Conservation (phyloP, 2,888 invertebrate species). For the Ormyrus thymus region DNA sequence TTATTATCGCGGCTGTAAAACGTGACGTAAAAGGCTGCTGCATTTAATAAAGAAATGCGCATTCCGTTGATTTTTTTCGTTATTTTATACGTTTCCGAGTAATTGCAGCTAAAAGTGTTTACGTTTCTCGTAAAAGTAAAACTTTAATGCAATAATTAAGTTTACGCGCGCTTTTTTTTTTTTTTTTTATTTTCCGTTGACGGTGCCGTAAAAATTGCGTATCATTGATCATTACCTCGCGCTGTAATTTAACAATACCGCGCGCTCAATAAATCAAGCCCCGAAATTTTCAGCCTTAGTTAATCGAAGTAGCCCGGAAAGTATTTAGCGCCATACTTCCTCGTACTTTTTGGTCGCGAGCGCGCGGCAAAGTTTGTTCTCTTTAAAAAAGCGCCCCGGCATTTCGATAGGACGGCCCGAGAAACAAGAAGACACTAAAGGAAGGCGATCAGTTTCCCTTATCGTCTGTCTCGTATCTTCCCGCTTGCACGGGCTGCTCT, state of each 20-base stretch:
- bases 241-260: too few relatives aligned
- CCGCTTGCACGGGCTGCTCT: slow-evolving; percentile 64
- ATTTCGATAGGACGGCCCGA: background rate
- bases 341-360: background rate
- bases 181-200: slow-evolving; percentile 25
- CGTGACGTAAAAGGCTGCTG: too few relatives aligned
- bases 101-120: background rate
- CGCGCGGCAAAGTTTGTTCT: slow-evolving; percentile 11
- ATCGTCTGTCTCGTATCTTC: slow-evolving; percentile 67
- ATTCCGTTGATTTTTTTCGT: too few relatives aligned
- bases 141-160: slow-evolving; percentile 10
- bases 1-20: too few relatives aligned
- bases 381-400: slow-evolving; percentile 13
- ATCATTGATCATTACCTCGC: slow-evolving; percentile 6
- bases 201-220: slow-evolving; percentile 16
- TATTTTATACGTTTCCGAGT: too few relatives aligned
- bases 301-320: too few relatives aligned
- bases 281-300: too few relatives aligned
- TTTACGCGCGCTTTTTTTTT: slow-evolving; percentile 20
- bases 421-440: slow-evolving; percentile 25
- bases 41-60: too few relatives aligned
- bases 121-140: slow-evolving; percentile 5
- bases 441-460: slow-evolving; percentile 68
- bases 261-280: too few relatives aligned
- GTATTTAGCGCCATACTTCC: background rate